Evolutionary conservation across 2,888 invertebrate species (phyloP).

Genomic region (Dioctria rufipes): DNA sequence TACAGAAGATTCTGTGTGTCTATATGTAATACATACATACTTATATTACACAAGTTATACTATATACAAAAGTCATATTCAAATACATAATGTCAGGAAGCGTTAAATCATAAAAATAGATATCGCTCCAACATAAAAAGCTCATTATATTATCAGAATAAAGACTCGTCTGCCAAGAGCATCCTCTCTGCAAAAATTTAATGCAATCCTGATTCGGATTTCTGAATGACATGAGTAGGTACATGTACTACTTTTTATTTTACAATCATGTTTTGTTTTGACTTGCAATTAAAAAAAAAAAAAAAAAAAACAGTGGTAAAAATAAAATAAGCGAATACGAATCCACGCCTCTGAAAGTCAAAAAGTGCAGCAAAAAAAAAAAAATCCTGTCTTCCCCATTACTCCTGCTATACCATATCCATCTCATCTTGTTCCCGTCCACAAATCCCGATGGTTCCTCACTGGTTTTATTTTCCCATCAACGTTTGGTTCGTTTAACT

Average conservation of each 20-base stretch:
- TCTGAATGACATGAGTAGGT: no score
- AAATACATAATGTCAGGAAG: background rate
- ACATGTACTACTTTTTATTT: constrained; percentile 1
- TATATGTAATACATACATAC: no score
- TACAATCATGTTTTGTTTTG: constrained; percentile 39
- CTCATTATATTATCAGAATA: constrained; percentile 20
- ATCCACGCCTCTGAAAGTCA: constrained; percentile 35
- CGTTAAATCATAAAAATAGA: constrained; percentile 3
- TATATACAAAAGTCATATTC: no score
- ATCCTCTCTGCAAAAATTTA: background rate
- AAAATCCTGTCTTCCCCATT: constrained; percentile 8
- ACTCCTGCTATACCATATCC: background rate
- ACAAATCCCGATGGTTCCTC: constrained; percentile 8
- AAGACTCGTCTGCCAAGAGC: constrained; percentile 21
- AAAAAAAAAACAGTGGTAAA: background rate
- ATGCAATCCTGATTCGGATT: constrained; percentile 5
- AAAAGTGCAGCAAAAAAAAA: constrained; percentile 35
- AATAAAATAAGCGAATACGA: background rate
- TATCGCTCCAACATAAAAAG: constrained; percentile 15
- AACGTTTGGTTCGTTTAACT: constrained; percentile 43
- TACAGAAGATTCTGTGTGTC: no score
- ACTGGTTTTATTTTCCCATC: constrained; percentile 17
- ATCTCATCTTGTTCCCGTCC: background rate
- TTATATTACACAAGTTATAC: no score
- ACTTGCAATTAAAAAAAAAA: constrained; percentile 5